These are phyloP conservation scores for Tragelaphus scriptus DNA, from an alignment of 2,113 vertebrate genomes.

Conservation along the genomic window DNA sequence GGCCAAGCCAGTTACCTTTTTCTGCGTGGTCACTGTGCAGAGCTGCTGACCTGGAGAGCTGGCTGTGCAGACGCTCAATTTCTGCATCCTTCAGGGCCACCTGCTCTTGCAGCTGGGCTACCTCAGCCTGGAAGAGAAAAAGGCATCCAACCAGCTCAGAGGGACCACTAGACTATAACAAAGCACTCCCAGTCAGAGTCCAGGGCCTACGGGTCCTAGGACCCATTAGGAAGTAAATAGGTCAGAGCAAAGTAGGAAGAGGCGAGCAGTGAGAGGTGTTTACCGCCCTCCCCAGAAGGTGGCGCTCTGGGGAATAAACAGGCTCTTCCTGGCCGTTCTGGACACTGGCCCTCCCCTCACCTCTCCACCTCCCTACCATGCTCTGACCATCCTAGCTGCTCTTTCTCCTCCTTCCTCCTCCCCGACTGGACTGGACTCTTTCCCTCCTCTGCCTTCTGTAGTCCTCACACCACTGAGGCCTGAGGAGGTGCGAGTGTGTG, in stretches of 20 bases:
- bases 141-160: background rate
- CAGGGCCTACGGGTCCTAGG: background rate
- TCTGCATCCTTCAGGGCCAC: constrained; percentile 92
- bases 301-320: background rate
- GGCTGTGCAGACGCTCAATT: constrained; percentile 92
- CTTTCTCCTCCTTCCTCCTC: background rate
- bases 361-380: background rate
- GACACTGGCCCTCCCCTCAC: background rate
- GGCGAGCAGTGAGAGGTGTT: background rate
- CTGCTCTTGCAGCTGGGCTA: constrained; percentile 92
- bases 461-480: background rate
- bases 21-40: constrained; percentile 84
- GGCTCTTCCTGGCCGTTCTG: background rate
- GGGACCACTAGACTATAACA: background rate
- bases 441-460: background rate
- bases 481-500: background rate
- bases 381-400: background rate
- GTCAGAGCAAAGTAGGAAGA: background rate
- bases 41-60: constrained; percentile 85
- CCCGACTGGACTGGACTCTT: background rate
- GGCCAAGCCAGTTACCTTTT: constrained; percentile 83
- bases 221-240: background rate
- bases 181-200: background rate
- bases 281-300: background rate
- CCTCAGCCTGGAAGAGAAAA: constrained; percentile 87